Percentiles rank a stretch among this genome's conserved stretches.
Evolutionary conservation across 2,113 vertebrate genomes (phyloP).

Genomic region (Dryoscopus gambensis): DNA sequence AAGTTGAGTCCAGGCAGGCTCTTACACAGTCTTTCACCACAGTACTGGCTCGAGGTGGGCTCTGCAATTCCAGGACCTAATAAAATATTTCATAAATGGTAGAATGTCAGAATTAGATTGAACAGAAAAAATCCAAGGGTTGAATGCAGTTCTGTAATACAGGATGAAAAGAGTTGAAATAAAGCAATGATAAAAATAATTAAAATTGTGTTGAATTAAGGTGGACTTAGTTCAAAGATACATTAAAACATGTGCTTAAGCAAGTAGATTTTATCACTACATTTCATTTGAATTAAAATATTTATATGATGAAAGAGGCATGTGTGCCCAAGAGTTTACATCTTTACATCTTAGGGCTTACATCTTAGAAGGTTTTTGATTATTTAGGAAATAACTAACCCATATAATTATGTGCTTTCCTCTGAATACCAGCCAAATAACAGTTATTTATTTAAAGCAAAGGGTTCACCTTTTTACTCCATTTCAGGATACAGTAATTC

Average conservation of each 20-base stretch:
- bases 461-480: neutral
- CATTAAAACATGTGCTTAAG: neutral
- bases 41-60: constrained; percentile 88
- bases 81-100: neutral
- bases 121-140: neutral
- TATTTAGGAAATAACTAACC: neutral
- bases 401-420: neutral
- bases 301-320: neutral
- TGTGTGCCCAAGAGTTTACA: neutral
- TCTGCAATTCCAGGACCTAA: constrained; percentile 94
- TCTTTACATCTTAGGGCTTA: neutral
- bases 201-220: neutral
- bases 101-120: neutral
- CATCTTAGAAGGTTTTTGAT: neutral
- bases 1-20: constrained; percentile 93
- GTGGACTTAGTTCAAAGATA: neutral
- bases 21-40: constrained; percentile 96
- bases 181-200: neutral
- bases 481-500: neutral
- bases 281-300: neutral
- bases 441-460: neutral
- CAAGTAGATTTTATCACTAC: neutral
- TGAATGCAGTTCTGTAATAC: neutral
- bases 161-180: neutral
- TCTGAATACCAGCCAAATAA: neutral